Percentiles rank a stretch among this genome's conserved stretches.
These are phyloP conservation scores for Scaptodrosophila lebanonensis DNA, from an alignment of 1,140 invertebrate species.

Conservation along the genomic window DNA sequence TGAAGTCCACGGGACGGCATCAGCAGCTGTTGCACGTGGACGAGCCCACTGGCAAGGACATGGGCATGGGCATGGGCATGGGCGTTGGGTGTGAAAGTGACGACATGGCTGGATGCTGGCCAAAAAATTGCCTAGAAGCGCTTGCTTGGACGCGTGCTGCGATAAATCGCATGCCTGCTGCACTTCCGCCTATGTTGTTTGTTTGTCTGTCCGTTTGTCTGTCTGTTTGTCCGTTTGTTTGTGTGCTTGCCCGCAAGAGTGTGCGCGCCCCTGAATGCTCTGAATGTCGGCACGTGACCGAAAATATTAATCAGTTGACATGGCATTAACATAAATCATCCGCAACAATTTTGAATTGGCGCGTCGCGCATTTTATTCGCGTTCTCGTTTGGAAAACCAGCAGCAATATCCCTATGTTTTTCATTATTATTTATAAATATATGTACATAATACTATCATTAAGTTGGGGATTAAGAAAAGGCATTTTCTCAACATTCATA, in stretches of 20 bases:
- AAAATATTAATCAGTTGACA: conserved; percentile 75
- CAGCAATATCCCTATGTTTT: too few species aligned
- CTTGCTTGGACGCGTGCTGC: conserved; percentile 38
- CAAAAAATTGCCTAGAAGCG: conserved; percentile 2
- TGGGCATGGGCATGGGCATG: conserved; percentile 18
- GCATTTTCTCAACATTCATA: too few species aligned
- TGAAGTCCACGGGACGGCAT: conserved; percentile 16
- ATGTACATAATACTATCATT: too few species aligned
- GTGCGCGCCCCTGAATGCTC: conserved; percentile 19
- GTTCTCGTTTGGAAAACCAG: too few species aligned
- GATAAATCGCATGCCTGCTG: conserved; percentile 32
- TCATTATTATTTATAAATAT: too few species aligned
- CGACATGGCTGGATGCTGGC: conserved; percentile 15
- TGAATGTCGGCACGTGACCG: conserved; percentile 66
- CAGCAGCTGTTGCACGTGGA: conserved; percentile 61
- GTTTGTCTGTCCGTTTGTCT: conserved; percentile 3
- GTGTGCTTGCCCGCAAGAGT: not conserved
- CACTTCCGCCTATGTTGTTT: not conserved
- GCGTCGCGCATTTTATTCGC: conserved; percentile 35
- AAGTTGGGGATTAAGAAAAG: too few species aligned
- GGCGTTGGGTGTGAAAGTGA: conserved; percentile 28
- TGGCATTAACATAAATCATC: conserved; percentile 74
- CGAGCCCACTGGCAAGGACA: conserved; percentile 29
- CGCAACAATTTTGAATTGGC: conserved; percentile 58
- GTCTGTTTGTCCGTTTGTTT: conserved; percentile 16